phyloP scores from a whole-genome alignment of 2,113 vertebrate genomes.

The Eclectus roratus region DNA sequence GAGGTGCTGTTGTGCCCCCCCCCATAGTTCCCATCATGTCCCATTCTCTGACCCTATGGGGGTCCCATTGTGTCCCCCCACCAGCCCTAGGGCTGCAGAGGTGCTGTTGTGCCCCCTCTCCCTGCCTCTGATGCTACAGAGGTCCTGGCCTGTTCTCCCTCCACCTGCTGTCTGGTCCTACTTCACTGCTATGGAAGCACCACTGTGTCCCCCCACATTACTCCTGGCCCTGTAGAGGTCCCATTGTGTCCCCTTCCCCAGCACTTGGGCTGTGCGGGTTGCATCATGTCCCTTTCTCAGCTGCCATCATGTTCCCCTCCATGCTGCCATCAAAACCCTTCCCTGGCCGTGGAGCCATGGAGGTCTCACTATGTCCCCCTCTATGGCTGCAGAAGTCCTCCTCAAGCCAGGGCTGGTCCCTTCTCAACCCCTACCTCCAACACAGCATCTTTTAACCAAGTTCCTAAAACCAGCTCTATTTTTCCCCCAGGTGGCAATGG shows the following conservation, averaged over 20 bases:
- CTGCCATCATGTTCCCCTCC: no score
- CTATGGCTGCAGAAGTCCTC: not conserved
- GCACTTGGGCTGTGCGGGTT: not conserved
- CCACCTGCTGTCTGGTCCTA: not conserved
- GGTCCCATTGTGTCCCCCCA: no score
- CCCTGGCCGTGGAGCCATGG: not conserved
- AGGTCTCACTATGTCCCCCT: fast-evolving
- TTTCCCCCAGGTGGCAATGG: fast-evolving
- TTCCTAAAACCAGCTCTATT: not conserved
- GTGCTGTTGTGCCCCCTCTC: fast-evolving
- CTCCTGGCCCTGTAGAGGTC: fast-evolving
- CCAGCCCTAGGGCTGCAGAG: not conserved
- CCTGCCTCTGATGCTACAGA: not conserved
- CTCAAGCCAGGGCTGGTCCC: not conserved
- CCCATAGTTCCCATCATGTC: fast-evolving
- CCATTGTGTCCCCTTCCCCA: not conserved
- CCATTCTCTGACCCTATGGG: not conserved
- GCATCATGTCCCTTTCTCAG: fast-evolving
- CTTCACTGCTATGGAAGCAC: no score
- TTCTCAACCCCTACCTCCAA: not conserved
- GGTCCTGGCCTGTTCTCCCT: no score
- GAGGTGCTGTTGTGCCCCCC: no score
- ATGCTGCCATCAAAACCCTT: fast-evolving
- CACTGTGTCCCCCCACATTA: no score
- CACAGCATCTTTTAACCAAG: not conserved